Evolutionary conservation across 1,140 invertebrate species (phyloP), one percentile per base, ranked within the genome.

Genomic region (Ooceraea biroi): DNA sequence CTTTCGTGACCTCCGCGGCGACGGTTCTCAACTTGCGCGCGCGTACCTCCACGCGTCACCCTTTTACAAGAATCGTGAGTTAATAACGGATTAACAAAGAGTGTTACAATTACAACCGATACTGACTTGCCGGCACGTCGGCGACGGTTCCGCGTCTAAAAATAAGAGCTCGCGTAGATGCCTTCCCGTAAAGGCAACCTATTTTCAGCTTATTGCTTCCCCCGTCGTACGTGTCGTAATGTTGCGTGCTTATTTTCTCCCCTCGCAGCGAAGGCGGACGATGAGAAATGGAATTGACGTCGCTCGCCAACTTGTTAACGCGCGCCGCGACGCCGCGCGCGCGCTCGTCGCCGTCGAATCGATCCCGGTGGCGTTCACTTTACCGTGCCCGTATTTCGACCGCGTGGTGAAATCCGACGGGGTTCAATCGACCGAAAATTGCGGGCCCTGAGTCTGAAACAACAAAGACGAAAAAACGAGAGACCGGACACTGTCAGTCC

Each of bases 1-100:
- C 91, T 92, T 92, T 92, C 93, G 91, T 93, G 93, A 93, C 93
- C 93, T 92, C 36, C 92, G 90, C 86, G 83, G 69, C 78, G 82
- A 77, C 80, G 91, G 92, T 92, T 91, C 93, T 93, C 93, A 93
- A 92, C 85, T 63, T 69, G 55, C 55, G 68, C 27, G n/a, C 36
- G 44, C 46, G 74, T 82, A 55, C 44, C 25, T 25, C 3, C 44
- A 19, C 50, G 69, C 50, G 71, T 58, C 50, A 41, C 65, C 36
- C 60, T 41, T 1, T 10, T 27, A n/a, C n/a, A n/a, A 7, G 36
- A 36, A 36, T 36, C 7, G 7, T 7, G 36, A 7, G 36, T 7
- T 36, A 36, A 36, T 36, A 36, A 36, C 36, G 36, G 36, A 36
- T 36, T 7, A 36, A 36, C 36, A 36, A 7, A 36, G 36, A 36